Evolutionary conservation across 2,113 vertebrate genomes (phyloP).

Genomic region (Holacanthus passer): DNA sequence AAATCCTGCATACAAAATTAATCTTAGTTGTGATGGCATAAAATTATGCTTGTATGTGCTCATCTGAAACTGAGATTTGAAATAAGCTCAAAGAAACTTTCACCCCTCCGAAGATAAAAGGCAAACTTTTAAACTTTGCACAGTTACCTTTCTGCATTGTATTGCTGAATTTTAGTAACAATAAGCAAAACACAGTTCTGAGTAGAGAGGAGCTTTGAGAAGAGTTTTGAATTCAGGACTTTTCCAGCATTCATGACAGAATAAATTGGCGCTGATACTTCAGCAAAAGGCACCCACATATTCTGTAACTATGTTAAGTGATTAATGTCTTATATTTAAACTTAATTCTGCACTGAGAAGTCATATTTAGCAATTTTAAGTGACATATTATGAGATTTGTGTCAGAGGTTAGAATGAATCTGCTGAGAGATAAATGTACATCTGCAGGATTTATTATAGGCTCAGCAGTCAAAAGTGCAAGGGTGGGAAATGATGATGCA

Average conservation of each 20-base stretch:
- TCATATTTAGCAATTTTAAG: not conserved
- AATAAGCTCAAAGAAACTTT: not conserved
- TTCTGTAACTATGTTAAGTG: not conserved
- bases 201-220: not conserved
- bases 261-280: not conserved
- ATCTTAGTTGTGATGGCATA: not conserved
- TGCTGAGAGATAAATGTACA: not conserved
- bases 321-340: not conserved
- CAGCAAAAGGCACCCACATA: not conserved
- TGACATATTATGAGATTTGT: slow-evolving; percentile 23
- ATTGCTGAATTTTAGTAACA: not conserved
- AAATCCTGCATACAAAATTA: not conserved
- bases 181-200: not conserved
- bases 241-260: not conserved
- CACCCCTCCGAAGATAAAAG: not conserved
- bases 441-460: slow-evolving; percentile 23
- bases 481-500: slow-evolving; percentile 69
- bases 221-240: not conserved
- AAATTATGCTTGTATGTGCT: not conserved
- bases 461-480: slow-evolving; percentile 28
- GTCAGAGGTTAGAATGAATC: not conserved
- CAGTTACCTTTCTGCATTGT: not conserved
- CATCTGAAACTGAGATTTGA: not conserved
- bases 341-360: not conserved
- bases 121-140: not conserved